These are phyloP conservation scores for Malurus melanocephalus DNA, from an alignment of 2,113 vertebrate species.

Conservation along the genomic window DNA sequence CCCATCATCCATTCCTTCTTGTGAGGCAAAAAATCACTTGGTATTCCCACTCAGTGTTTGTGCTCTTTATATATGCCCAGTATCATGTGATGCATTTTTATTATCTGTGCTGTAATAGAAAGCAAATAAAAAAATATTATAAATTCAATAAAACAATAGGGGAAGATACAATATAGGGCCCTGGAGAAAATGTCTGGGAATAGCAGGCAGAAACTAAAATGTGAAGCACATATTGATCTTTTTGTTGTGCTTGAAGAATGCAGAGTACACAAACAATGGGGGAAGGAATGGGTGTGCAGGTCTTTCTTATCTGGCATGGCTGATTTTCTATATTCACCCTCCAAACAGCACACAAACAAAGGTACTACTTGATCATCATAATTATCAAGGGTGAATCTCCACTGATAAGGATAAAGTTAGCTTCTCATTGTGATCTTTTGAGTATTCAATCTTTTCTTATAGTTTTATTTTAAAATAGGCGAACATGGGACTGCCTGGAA, in stretches of 20 bases:
- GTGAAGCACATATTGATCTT: not conserved
- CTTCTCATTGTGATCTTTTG: not conserved
- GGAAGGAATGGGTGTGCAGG: not conserved
- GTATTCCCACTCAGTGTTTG: not conserved
- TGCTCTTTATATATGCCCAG: not conserved
- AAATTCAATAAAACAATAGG: not conserved
- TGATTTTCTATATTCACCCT: not conserved
- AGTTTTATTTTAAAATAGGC: not conserved
- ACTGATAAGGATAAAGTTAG: not conserved
- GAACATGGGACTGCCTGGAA: not conserved
- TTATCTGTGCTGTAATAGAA: not conserved
- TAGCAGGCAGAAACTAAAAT: not conserved
- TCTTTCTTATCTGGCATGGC: not conserved
- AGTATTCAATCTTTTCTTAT: not conserved
- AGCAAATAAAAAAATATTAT: not conserved
- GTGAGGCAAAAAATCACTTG: not conserved
- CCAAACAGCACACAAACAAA: not conserved
- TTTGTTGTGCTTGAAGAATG: not conserved
- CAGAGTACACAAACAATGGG: not conserved
- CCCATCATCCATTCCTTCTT: not conserved
- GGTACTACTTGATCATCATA: not conserved
- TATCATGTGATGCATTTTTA: not conserved
- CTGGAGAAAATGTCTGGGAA: constrained; percentile 2
- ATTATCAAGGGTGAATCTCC: not conserved
- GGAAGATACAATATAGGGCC: not conserved